Base-by-base conservation (phyloP, 2,797 vertebrate genomes). In the Zenarchopterus dispar region DNA sequence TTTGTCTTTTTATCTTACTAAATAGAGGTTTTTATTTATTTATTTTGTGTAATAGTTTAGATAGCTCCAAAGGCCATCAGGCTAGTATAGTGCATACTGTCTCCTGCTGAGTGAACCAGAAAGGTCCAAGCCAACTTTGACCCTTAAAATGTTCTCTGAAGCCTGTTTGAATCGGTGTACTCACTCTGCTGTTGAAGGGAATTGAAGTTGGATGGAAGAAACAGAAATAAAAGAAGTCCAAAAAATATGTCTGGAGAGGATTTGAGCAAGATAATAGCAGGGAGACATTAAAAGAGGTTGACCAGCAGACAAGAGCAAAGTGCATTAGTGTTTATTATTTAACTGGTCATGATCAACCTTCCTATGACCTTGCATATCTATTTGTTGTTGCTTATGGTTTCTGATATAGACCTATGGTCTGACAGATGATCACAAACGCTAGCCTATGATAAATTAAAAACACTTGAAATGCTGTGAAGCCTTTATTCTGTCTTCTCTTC, bases 401-500 rank as follows among this genome's bases (percentile, higher is more conserved):
- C 62, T 61, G 56, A 49, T 41, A 70, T 54, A 68, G 70, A 64
- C 41, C 43, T 39, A 15, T 62, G 58, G 73, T 53, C 59, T 73
- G 51, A 69, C 45, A 58, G 47, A 56, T 56, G 54, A 71, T 63
- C 56, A 79, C 52, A 84, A 73, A 79, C 64, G 44, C 58, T 39
- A 23, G 51, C 47, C 48, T 77, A 55, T 73, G 55, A 67, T 52
- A 57, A 62, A 84, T 76, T 49, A 46, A 73, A 84, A 77, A 57
- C 56, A 53, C 56, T 60, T 73, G 76, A 80, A 62, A 56, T 70
- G 28, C 63, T 56, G 16, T 61, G 67, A 67, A 74, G 59, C 62
- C 78, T 79, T 86, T 86, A 66, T 75, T 85, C 80, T 78, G 64
- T 87, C 75, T 55, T 73, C 78, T 80, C 80, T 69, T 80, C 68